These are phyloP conservation scores for Meles meles DNA, from an alignment of 2,113 vertebrate genomes.

Conservation along the genomic window DNA sequence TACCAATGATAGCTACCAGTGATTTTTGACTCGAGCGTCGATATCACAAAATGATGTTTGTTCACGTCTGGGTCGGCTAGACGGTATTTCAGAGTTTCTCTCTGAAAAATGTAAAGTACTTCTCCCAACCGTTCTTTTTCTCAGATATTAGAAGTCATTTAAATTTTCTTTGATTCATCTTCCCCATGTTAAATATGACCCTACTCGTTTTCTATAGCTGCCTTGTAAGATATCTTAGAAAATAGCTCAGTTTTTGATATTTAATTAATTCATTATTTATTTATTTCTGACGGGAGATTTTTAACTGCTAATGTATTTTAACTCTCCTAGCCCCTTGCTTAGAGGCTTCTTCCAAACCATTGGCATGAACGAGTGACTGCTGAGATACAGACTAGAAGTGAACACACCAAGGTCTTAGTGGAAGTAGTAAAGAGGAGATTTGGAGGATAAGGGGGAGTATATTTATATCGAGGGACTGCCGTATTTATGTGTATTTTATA, in stretches of 20 bases:
- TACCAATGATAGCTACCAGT: neutral
- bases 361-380: neutral
- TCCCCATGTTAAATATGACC: neutral
- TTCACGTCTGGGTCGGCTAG: neutral
- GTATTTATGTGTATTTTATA: neutral
- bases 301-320: neutral
- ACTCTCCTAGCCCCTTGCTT: neutral
- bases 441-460: neutral
- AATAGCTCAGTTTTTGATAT: neutral
- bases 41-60: neutral
- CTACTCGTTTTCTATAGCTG: neutral
- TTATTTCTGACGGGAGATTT: neutral
- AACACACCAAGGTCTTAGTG: neutral
- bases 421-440: neutral
- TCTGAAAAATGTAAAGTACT: slow-evolving; percentile 2
- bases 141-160: neutral
- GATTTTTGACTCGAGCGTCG: neutral
- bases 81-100: neutral
- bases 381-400: neutral
- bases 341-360: neutral
- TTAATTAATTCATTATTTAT: too few relatives aligned
- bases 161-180: neutral
- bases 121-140: neutral
- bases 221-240: slow-evolving; percentile 34
- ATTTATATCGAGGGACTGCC: neutral